Evolutionary conservation across 1,140 invertebrate genomes (phyloP), one percentile per base, ranked within the genome.

Genomic region (Heliconius melpomene): DNA sequence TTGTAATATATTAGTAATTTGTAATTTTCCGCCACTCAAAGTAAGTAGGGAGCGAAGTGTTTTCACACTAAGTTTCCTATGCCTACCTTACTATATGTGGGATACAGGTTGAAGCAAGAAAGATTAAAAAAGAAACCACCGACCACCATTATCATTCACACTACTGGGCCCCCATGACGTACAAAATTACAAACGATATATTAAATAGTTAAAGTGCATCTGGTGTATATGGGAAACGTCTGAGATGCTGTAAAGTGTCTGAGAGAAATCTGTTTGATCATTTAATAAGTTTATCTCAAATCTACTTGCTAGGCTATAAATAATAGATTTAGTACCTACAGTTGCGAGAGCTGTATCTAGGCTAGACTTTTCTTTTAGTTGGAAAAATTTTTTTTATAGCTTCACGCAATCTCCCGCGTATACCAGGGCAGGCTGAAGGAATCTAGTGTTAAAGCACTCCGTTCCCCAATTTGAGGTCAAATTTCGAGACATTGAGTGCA

Each of bases 211-310:
- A 29, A 66, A 66, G 60, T 66, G 60, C 60, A 66, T 66, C 60
- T 66, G 60, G 60, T 66, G 60, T 66, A 16, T 29, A 66, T 23
- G 60, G 60, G 9, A 66, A 66, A 26, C 60, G 60, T 66, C 26
- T 26, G 26, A 16, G 60, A 66, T 66, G 60, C 60, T 66, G 60
- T 66, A 29, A 66, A 26, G 60, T 66, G 60, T 66, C 54, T 29
- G 60, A 5, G 57, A 60, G 26, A 66, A 66, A 23, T 66, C 57
- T 29, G 11, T 66, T 66, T 66, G 26, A 66, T 66, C 60, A 66
- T 66, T 66, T 66, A 66, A 66, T 66, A 66, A 66, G 60, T 26
- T 66, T 66, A 66, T 66, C 60, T 66, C 60, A 11, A 26, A 66
- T 66, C 60, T 26, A 66, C 60, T 66, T 9, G 60, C 11, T 66